phyloP scores from a whole-genome alignment of 2,888 invertebrate species.

The Agrochola macilenta region DNA sequence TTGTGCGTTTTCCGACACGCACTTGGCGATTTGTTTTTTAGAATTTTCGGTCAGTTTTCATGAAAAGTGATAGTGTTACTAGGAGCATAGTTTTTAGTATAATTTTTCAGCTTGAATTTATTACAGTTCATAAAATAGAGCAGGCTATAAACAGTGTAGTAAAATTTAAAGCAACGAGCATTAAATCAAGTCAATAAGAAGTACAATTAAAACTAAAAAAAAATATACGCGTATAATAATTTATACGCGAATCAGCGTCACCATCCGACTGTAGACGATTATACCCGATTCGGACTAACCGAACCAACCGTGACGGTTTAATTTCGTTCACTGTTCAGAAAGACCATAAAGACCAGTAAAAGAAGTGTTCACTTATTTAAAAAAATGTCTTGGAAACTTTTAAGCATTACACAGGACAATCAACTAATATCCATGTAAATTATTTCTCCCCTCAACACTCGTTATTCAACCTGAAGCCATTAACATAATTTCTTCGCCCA shows the following conservation, averaged over 20 bases:
- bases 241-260: no score
- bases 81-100: background rate
- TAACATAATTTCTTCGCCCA: conserved; percentile 38
- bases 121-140: background rate
- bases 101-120: background rate
- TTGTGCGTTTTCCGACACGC: no score
- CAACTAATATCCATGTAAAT: conserved; percentile 51
- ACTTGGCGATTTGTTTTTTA: background rate
- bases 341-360: background rate
- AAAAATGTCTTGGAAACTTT: background rate
- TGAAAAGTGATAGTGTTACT: background rate
- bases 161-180: background rate
- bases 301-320: background rate
- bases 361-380: background rate
- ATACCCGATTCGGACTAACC: background rate
- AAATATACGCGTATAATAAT: no score
- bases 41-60: background rate
- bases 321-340: background rate
- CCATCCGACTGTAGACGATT: background rate
- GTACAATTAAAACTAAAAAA: no score
- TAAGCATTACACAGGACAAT: conserved; percentile 27
- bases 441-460: conserved; percentile 21
- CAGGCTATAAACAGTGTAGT: background rate
- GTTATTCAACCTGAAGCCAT: conserved; percentile 27
- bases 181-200: no score